A percentile compares a stretch with the other conserved stretches of the same genome.
phyloP scores from a whole-genome alignment of 2,888 invertebrate species.

The Rugalucina vietnamica region DNA sequence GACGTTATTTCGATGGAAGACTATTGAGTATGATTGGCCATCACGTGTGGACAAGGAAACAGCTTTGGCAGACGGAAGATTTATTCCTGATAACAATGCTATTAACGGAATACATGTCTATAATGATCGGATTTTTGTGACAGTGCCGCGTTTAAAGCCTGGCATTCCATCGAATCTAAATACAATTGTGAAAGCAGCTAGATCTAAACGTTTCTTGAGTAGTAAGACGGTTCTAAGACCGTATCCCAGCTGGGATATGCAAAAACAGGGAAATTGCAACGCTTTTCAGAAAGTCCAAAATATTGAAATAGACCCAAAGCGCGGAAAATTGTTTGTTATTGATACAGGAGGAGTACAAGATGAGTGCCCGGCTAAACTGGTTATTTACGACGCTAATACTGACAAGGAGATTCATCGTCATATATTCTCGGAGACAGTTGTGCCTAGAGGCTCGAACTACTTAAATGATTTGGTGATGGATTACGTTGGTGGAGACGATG shows the following conservation, averaged over 20 bases:
- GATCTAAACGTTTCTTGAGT: constrained; percentile 39
- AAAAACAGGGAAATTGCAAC: constrained; percentile 71
- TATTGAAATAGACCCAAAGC: constrained; percentile 77
- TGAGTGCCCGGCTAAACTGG: constrained; percentile 74
- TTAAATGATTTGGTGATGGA: constrained; percentile 75
- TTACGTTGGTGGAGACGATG: constrained; percentile 69
- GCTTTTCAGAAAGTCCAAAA: constrained; percentile 76
- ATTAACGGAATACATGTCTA: constrained; percentile 72
- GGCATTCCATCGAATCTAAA: constrained; percentile 75
- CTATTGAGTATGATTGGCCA: constrained; percentile 69
- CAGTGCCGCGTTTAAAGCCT: constrained; percentile 69
- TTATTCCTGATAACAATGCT: constrained; percentile 65
- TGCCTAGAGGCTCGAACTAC: constrained; percentile 63
- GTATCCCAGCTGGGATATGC: constrained; percentile 72
- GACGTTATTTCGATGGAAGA: constrained; percentile 68
- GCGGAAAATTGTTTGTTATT: constrained; percentile 75
- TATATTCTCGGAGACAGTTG: constrained; percentile 68
- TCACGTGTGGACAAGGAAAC: constrained; percentile 42
- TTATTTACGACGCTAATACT: constrained; percentile 69
- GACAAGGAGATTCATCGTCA: constrained; percentile 61
- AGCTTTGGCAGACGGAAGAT: constrained; percentile 45
- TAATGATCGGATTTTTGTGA: constrained; percentile 69
- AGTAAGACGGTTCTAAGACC: constrained; percentile 66
- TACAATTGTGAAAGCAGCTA: constrained; percentile 56
- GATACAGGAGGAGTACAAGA: constrained; percentile 65